phyloP scores from a whole-genome alignment of 2,113 vertebrate genomes.

The Meleagris gallopavo region DNA sequence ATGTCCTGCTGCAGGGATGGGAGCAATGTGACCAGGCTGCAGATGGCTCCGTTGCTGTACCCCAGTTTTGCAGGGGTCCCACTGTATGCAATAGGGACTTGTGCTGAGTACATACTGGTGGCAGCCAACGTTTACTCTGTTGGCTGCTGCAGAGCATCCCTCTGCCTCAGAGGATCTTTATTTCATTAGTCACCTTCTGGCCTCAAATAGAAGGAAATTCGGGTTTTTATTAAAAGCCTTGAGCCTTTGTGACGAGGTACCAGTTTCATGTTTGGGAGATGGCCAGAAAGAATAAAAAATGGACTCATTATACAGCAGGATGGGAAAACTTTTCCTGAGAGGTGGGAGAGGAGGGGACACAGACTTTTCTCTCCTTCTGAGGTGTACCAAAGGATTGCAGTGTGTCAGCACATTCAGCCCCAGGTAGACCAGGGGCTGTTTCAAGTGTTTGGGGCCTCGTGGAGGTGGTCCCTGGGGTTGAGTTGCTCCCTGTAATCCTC shows the following conservation, averaged over 20 bases:
- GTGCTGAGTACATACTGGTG: too few relatives aligned
- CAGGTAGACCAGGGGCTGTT: neutral
- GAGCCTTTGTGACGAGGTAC: neutral
- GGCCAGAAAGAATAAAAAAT: constrained; percentile 11
- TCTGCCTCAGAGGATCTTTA: neutral
- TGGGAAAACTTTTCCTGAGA: neutral
- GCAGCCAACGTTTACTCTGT: too few relatives aligned
- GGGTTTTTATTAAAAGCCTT: constrained; percentile 4
- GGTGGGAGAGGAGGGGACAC: neutral
- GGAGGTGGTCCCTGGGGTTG: neutral
- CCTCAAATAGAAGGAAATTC: constrained; percentile 7
- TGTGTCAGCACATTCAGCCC: neutral
- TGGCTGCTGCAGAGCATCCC: neutral
- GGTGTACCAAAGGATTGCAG: neutral
- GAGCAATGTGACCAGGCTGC: neutral
- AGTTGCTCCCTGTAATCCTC: neutral
- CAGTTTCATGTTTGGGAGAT: neutral
- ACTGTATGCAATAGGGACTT: accelerated
- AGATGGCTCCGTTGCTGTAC: neutral
- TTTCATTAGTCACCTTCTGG: constrained; percentile 38
- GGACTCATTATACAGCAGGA: neutral
- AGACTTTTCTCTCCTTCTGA: neutral
- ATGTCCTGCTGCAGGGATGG: neutral
- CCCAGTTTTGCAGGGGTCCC: neutral
- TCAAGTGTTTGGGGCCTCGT: neutral